Base-by-base conservation (phyloP, 2,797 vertebrate genomes). In the Diglossa cyanea region DNA sequence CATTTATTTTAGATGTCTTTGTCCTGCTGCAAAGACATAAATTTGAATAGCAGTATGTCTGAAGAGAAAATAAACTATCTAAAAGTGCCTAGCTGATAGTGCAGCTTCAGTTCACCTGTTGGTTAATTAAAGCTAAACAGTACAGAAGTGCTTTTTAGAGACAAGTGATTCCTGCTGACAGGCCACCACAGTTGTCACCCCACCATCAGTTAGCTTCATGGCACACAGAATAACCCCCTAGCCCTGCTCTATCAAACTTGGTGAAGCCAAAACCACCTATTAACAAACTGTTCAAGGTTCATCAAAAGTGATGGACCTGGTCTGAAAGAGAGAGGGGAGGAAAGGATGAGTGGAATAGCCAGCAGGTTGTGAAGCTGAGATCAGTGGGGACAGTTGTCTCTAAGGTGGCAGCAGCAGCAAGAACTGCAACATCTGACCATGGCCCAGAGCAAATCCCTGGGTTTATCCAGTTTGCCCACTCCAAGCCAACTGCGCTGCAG, bases 1-100 rank as follows among this genome's bases (percentile, higher is more conserved):
- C 0, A 30, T 45, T 90, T 71, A 9, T 73, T 86, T 68, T 13
- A 58, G 37, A 51, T 31, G 9, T 25, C 31, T 62, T 82, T 6
- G 2, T 13, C 15, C 17, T 0, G 0, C 23, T 63, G 45, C 15
- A 73, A 85, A 65, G 61, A 79, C 20, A 65, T 5, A 47, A 14
- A 75, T 68, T 60, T 58, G 58, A 90, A 60, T 0, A 50, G 47
- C 37, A 35, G 10, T 12, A 70, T 7, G 8, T 33, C 44, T 70
- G 31, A 35, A 76, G 19, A 67, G 31, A 83, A 81, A 35, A 79
- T 14, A 47, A 90, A 44, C 33, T 45, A 35, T 4, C 42, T 72
- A 3, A 2, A 71, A 88, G 23, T 17, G 26, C 13, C 21, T 67
- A 47, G 66, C 16, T 45, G 42, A 68, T 19, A 42, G 10, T 62